Conservation (phyloP, 2,888 invertebrate species). For the Sesamia inferens region DNA sequence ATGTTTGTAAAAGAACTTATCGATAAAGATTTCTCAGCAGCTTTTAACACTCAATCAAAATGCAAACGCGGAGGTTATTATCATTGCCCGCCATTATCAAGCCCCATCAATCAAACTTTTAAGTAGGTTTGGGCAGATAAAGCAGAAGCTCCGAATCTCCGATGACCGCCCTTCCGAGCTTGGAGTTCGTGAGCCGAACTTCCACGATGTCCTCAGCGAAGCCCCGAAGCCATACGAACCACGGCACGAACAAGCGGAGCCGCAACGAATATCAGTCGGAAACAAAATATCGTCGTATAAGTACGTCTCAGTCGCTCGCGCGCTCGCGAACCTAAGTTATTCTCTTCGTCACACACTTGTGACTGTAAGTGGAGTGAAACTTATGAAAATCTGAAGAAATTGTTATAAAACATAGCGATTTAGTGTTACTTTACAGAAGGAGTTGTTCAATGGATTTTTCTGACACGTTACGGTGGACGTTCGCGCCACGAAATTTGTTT, state of each 20-base stretch:
- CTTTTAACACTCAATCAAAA: constrained; percentile 39
- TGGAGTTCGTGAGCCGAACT: constrained; percentile 53
- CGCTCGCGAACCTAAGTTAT: constrained; percentile 75
- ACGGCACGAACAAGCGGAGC: constrained; percentile 52
- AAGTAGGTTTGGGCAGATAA: constrained; percentile 60
- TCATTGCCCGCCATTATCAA: constrained; percentile 47
- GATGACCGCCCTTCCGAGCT: constrained; percentile 62
- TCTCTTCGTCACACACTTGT: constrained; percentile 83
- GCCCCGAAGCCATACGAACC: constrained; percentile 53
- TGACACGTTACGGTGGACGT: constrained; percentile 65
- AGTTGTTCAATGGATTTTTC: constrained; percentile 66
- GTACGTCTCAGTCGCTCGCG: constrained; percentile 74
- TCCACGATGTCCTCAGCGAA: constrained; percentile 53
- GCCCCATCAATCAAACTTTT: constrained; percentile 66
- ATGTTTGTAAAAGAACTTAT: constrained; percentile 3
- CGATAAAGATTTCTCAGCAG: constrained; percentile 3
- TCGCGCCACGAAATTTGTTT: constrained; percentile 73
- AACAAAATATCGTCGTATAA: constrained; percentile 70
- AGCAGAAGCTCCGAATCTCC: constrained; percentile 67
- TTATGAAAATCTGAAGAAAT: constrained; percentile 69
- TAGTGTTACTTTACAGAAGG: constrained; percentile 55
- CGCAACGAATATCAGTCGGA: constrained; percentile 69
- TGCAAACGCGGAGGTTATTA: constrained; percentile 36
- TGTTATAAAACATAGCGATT: constrained; percentile 58
- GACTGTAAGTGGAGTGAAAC: constrained; percentile 85